phyloP scores from a whole-genome alignment of 1,140 invertebrate genomes.

The Orius insidiosus region DNA sequence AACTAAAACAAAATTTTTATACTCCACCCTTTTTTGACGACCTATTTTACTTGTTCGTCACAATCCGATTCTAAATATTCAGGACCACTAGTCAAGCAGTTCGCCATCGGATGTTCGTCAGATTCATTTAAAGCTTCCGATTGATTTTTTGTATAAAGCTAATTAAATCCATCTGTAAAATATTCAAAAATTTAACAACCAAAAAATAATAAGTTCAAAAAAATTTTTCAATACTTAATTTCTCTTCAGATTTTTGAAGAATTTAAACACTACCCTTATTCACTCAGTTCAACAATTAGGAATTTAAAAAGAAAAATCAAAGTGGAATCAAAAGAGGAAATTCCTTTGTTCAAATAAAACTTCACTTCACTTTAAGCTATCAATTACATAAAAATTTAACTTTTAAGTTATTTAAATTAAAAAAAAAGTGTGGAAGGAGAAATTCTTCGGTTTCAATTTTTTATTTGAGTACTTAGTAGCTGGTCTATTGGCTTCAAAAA shows the following conservation, averaged over 20 bases:
- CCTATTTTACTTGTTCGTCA: slow-evolving; percentile 56
- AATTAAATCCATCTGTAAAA: slow-evolving; percentile 68
- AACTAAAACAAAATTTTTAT: slow-evolving; percentile 29
- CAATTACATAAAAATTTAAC: too few species aligned
- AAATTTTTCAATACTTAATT: too few species aligned
- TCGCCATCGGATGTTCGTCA: slow-evolving; percentile 71
- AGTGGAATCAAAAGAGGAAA: slow-evolving; percentile 1
- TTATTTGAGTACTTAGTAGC: too few species aligned
- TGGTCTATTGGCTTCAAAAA: too few species aligned
- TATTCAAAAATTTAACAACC: slow-evolving; percentile 13
- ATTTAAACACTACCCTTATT: too few species aligned
- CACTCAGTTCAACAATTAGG: neutral
- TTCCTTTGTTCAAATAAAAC: too few species aligned
- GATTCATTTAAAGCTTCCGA: slow-evolving; percentile 96
- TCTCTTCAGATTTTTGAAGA: too few species aligned
- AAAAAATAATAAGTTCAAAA: neutral
- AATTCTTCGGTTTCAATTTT: too few species aligned
- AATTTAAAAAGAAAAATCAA: neutral
- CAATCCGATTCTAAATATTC: slow-evolving; percentile 81
- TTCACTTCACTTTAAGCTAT: too few species aligned
- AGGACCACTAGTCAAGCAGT: slow-evolving; percentile 51
- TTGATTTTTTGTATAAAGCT: slow-evolving; percentile 67
- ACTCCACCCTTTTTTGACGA: neutral
- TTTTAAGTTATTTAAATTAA: too few species aligned
- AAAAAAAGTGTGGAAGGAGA: too few species aligned